Base-by-base conservation (phyloP, 2,888 invertebrate genomes). In the Andrena fulva region DNA sequence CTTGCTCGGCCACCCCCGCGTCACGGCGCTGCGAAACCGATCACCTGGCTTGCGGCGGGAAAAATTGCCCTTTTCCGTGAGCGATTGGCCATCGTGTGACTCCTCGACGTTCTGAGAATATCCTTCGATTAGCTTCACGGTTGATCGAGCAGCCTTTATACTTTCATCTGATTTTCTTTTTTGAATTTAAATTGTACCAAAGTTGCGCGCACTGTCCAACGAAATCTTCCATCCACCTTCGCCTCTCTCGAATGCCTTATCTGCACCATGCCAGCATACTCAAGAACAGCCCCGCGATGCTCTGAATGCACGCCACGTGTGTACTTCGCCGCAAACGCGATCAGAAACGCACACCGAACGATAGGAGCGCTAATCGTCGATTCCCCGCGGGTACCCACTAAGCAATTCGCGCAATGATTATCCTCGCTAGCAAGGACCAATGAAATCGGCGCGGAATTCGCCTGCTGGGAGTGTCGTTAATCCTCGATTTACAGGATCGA, bases 351-450 rank as follows among this genome's bases (percentile, higher is more conserved):
- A 12, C 54, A 48, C 29, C 72, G 31, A 79, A 48, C 69, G 31
- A 56, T 42, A 33, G 35, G 10, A 66, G 60, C 60, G 64, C 66
- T 78, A 54, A 80, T 80, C 71, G 42, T 31, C 70, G 66, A 80
- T 71, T 80, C 80, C 31, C 29, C 16, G 35, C 10, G 66, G 63
- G 71, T 78, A 71, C 12, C 52, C 27, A 29, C 77, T 64, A 77
- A 71, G 71, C 80, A 74, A 85, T 76, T 83, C 86, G 69, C 85
- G 78, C 66, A 29, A 87, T 87, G 86, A 89, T 89, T 87, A 85
- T 86, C 83, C 74, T 82, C 54, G 77, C 73, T n/a, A 54, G 73
- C 77, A 82, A 77, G 74, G 79, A 77, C 78, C 79, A 73, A 54
- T 63, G 66, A 68, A 69, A 52, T 79, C 76, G 42, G n/a, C 8